Evolutionary conservation across 2,888 invertebrate species (phyloP).

Genomic region (Harpalus rufipes): DNA sequence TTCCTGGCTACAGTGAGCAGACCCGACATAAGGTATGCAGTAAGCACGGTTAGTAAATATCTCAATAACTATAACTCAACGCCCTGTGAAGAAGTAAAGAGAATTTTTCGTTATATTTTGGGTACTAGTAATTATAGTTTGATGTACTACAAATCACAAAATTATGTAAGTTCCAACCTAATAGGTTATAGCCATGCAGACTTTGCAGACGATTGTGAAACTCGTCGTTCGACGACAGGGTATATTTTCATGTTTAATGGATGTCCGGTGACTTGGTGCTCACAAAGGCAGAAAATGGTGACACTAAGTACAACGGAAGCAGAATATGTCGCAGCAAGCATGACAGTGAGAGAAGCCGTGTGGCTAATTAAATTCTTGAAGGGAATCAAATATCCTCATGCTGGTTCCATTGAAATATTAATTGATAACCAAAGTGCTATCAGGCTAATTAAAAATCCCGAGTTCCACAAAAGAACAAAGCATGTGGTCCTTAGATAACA

Average conservation of each 20-base stretch:
- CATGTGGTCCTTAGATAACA: slow-evolving; percentile 31
- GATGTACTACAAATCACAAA: slow-evolving; percentile 49
- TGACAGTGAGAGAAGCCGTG: too few species aligned
- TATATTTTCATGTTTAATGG: slow-evolving; percentile 66
- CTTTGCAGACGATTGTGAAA: slow-evolving; percentile 67
- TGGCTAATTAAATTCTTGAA: not conserved
- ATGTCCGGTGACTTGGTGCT: slow-evolving; percentile 67
- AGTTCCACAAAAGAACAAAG: slow-evolving; percentile 17
- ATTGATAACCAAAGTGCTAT: slow-evolving; percentile 53
- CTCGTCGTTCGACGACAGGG: slow-evolving; percentile 67
- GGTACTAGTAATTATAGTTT: slow-evolving; percentile 66
- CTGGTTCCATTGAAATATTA: not conserved
- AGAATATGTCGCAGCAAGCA: too few species aligned
- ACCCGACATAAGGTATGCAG: slow-evolving; percentile 69
- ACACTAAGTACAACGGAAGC: slow-evolving; percentile 71
- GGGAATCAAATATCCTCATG: slow-evolving; percentile 64
- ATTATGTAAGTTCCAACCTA: slow-evolving; percentile 9
- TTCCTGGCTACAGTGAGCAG: slow-evolving; percentile 66
- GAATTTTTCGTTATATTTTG: slow-evolving; percentile 68
- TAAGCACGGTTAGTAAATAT: slow-evolving; percentile 67
- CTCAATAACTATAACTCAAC: slow-evolving; percentile 39
- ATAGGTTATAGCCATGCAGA: slow-evolving; percentile 68
- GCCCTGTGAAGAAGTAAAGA: slow-evolving; percentile 68
- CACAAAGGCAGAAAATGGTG: slow-evolving; percentile 68
- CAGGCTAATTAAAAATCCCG: slow-evolving; percentile 25